Base-by-base conservation (phyloP, 2,888 invertebrate genomes). In the Corbicula japonica region DNA sequence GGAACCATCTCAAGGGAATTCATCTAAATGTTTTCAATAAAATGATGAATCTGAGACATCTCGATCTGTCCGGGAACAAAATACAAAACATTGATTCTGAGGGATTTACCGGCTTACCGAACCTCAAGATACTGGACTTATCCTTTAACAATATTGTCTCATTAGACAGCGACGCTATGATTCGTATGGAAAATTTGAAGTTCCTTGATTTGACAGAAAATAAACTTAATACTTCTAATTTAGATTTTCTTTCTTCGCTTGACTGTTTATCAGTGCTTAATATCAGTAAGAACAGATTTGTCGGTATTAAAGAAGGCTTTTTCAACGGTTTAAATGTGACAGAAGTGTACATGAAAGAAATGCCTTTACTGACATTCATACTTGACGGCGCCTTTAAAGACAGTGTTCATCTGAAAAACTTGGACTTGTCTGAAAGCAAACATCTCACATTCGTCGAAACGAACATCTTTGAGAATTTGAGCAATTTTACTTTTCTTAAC, bases 391-490 rank as follows among this genome's bases (percentile, higher is more conserved):
- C 73, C 15, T 73, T 73, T 58, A 15, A 28, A 15, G 58, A 56
- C 26, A 44, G 65, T 21, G 18, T 34, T 10, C 18, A 21, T 50
- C 58, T 73, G 12, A 41, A 48, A n/a, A 48, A 38, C 28, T 2
- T 73, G 2, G 65, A 73, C 35, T 48, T 73, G 12, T 65, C 58
- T 23, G 10, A 63, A 15, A 65, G 50, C 48, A 54, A 23, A 26
- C 38, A 65, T 18, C 28, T 73, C 15, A 48, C 66, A 8, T 73
- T 58, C 26, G 48, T 73, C 15, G 65, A 73, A 44, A 44, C 56
- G 6, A 4, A 26, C 10, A 50, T 58, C 8, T 73, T 73, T 38
- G 28, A 60, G n/a, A 38, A 46, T 23, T n/a, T 34, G 6, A 44
- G 26, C 1, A 4, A 38, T 38, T 44, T 56, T 10, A 44, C 18